phyloP scores from a whole-genome alignment of 2,113 vertebrate species.

The Bucco capensis region DNA sequence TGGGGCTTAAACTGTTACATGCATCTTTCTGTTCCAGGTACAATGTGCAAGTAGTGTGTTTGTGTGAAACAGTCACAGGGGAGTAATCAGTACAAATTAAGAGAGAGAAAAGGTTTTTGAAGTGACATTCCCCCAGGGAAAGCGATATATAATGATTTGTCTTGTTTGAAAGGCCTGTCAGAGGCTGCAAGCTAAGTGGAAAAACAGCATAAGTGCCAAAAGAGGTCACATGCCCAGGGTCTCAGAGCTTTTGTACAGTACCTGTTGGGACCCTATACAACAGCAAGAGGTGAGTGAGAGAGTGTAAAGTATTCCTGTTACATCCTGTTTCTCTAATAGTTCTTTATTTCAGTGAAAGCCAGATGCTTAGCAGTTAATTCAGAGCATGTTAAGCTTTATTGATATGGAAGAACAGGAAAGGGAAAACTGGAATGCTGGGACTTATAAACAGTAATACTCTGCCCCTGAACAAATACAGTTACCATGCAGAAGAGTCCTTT shows the following conservation, averaged over 20 bases:
- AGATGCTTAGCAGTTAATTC: not conserved
- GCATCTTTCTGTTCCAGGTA: not conserved
- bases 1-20: not conserved
- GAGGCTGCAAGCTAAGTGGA: not conserved
- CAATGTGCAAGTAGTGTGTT: not conserved
- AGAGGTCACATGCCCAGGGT: not conserved
- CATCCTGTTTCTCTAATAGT: not conserved
- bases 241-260: accelerated
- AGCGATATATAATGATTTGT: not conserved
- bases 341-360: not conserved
- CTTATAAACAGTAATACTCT: not conserved
- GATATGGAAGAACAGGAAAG: not conserved
- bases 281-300: not conserved
- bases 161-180: not conserved
- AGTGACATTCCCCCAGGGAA: not conserved
- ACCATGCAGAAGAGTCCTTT: not conserved
- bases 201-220: not conserved
- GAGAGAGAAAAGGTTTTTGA: not conserved
- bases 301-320: not conserved
- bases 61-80: not conserved
- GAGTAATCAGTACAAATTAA: not conserved
- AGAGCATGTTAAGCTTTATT: not conserved
- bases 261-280: accelerated
- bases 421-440: not conserved
- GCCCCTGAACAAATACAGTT: not conserved